Conservation (phyloP, 2,797 vertebrate genomes). For the Sebastes nivosus region DNA sequence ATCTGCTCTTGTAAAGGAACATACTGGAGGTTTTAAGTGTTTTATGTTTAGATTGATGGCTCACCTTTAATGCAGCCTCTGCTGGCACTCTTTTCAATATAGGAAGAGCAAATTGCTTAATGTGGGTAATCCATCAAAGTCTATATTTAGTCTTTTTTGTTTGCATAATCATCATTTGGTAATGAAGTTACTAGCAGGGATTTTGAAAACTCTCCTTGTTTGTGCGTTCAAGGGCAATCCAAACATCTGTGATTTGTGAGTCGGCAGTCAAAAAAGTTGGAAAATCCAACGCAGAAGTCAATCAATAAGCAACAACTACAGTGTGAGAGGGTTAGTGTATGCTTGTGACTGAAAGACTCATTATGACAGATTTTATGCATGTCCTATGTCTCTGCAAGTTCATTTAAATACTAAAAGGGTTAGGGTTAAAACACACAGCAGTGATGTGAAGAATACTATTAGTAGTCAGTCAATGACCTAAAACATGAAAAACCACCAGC, state of each 20-base stretch:
- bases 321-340: background rate
- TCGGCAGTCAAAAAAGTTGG: background rate
- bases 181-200: slow-evolving; percentile 5
- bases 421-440: background rate
- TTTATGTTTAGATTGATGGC: background rate
- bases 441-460: background rate
- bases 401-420: background rate
- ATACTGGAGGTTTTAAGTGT: background rate
- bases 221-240: slow-evolving; percentile 27
- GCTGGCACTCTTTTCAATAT: background rate
- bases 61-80: background rate
- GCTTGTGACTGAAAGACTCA: background rate
- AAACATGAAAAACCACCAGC: background rate
- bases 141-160: background rate
- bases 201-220: slow-evolving; percentile 19
- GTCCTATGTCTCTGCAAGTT: background rate
- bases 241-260: slow-evolving; percentile 30
- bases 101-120: background rate
- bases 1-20: background rate
- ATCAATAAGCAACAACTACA: background rate
- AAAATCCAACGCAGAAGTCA: background rate
- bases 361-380: background rate
- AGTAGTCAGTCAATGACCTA: background rate
- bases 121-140: slow-evolving; percentile 12
- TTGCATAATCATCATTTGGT: background rate